Base-by-base conservation (phyloP, 2,888 invertebrate genomes). In the Cantharis lateralis region DNA sequence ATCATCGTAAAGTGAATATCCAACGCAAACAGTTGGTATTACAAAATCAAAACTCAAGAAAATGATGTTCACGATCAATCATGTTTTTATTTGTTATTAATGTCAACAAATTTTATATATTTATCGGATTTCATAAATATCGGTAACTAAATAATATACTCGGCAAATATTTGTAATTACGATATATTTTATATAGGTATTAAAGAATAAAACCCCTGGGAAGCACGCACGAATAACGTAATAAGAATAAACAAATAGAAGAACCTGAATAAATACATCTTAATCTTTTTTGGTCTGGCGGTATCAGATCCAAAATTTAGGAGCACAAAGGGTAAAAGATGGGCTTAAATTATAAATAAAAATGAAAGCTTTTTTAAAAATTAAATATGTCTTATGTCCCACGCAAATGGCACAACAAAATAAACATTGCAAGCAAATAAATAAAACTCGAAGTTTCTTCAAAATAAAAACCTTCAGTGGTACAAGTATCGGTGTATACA, bases 1-100 rank as follows among this genome's bases (percentile, higher is more conserved):
- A 66, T 66, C 64, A 66, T 66, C 64, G 64, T 66, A 66, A 66
- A 66, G 64, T 66, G 64, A 66, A 66, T 66, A 66, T 66, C 64
- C 64, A 15, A 20, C 64, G 64, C 64, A 66, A 66, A 66, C 64
- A 66, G 64, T 66, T n/a, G 64, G 64, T 66, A 66, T 66, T 66
- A 66, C 64, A 66, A 66, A 66, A 66, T 66, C 64, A 66, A 66
- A 66, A 66, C 64, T 18, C 64, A 66, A 66, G 24, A 66, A 66
- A 20, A 48, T 48, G 24, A 66, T 24, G 64, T 66, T 66, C 64
- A 20, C 24, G 64, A 66, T 66, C 64, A 20, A 66, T 66, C 18
- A 66, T 66, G 48, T 48, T 48, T 48, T 48, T 48, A 48, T 48
- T 48, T 48, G 48, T n/a, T 48, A n/a, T 48, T 48, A 48, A 48